Conservation (phyloP, 64 coral and sea anemone species). For the Montipora capricornis region DNA sequence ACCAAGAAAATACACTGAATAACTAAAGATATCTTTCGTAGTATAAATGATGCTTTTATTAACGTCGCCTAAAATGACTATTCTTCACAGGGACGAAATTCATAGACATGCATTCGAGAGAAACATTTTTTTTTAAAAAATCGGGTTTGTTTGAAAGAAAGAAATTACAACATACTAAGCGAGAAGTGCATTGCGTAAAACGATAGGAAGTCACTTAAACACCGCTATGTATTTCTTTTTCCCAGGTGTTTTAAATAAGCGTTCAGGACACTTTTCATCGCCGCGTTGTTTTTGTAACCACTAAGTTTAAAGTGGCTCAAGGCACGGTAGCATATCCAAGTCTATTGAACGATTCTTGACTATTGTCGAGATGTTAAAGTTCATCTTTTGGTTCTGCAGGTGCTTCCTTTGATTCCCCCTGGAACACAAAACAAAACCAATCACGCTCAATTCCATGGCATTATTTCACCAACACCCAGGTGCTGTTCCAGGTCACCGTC, state of each 20-base stretch:
- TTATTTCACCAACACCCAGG: no score
- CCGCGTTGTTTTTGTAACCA: neutral
- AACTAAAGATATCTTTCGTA: neutral
- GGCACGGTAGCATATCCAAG: constrained; percentile 1
- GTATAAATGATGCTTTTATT: constrained; percentile 47
- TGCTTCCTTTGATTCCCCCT: constrained; percentile 95
- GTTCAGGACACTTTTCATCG: neutral
- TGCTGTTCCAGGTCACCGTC: no score
- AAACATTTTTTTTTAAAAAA: neutral
- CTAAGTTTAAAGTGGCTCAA: no score
- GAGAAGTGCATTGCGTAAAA: neutral
- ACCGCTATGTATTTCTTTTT: constrained; percentile 1
- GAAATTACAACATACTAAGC: neutral
- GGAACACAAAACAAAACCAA: constrained; percentile 3
- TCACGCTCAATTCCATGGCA: no score
- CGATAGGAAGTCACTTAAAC: neutral
- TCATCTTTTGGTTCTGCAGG: constrained; percentile 90
- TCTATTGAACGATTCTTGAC: constrained; percentile 10
- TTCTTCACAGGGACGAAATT: constrained; percentile 17
- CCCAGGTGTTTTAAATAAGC: constrained; percentile 19
- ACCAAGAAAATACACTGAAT: no score
- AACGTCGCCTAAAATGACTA: constrained; percentile 46
- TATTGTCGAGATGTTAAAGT: constrained; percentile 56
- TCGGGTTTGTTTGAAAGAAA: neutral
- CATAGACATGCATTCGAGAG: neutral